phyloP scores from a whole-genome alignment of 2,888 invertebrate species.

The Aricia artaxerxes region DNA sequence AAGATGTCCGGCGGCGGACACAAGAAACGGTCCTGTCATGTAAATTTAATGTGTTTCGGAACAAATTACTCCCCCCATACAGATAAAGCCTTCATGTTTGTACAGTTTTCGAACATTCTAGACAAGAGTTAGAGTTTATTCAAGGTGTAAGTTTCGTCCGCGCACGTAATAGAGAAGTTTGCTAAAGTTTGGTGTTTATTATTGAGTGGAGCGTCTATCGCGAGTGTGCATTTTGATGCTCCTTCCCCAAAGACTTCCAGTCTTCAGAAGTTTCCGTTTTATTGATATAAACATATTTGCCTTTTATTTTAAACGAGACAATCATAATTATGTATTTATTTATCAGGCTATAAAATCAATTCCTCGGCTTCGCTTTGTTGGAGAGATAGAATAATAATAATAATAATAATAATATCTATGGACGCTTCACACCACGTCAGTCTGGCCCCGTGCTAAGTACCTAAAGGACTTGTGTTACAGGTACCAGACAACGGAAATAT shows the following conservation, averaged over 20 bases:
- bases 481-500: too few species aligned
- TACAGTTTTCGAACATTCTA: constrained; percentile 62
- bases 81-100: constrained; percentile 64
- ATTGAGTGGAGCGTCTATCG: constrained; percentile 44
- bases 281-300: background rate
- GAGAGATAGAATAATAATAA: too few species aligned
- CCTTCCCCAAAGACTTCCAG: constrained; percentile 11
- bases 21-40: constrained; percentile 62
- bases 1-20: constrained; percentile 33
- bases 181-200: constrained; percentile 56
- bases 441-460: too few species aligned
- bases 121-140: constrained; percentile 57
- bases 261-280: constrained; percentile 1
- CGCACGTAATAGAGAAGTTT: constrained; percentile 64
- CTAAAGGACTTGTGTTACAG: too few species aligned
- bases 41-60: constrained; percentile 51
- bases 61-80: constrained; percentile 65
- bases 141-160: constrained; percentile 63
- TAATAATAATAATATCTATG: too few species aligned
- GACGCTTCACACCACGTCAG: too few species aligned
- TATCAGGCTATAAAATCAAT: too few species aligned
- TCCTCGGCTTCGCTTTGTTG: too few species aligned
- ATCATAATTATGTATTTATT: too few species aligned
- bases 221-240: constrained; percentile 37
- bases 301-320: background rate